Evolutionary conservation across 1,140 invertebrate genomes (phyloP), one percentile per base, ranked within the genome.

Genomic region (Lanistes nyassanus): DNA sequence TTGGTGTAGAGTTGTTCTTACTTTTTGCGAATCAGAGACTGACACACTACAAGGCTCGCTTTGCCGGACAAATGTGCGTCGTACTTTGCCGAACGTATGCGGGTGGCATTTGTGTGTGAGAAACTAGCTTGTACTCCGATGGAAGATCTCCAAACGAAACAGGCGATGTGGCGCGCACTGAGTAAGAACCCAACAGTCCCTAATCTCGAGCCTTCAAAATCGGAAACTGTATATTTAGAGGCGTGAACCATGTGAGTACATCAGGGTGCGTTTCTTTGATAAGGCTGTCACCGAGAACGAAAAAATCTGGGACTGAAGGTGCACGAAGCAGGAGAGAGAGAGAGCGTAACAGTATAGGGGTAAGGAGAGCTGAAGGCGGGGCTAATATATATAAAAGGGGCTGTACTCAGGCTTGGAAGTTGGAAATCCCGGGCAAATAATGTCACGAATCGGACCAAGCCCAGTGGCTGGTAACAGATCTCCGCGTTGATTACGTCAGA

Each of bases 241-340:
- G 39, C n/a, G 26, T n/a, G 36, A 51, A 55, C n/a, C 19, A 53
- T n/a, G 42, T 26, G 31, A 21, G 23, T 5, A 21, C n/a, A 9
- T 23, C 42, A 55, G 42, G 11, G 39, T 19, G 68, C 42, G 31
- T n/a, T n/a, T 23, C 5, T n/a, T 2, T n/a, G 42, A 51, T 29
- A 39, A 39, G 65, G 23, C 23, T 26, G 51, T 21, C 16, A 39
- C 13, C 13, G 19, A 74, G 53, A 62, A 76, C 68, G 71, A 68
- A 58, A 60, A 68, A 47, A 47, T 47, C 42, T 47, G 42, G 42
- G 42, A 47, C 9, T 47, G 42, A 47, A 47, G 9, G 42, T 47
- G 19, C 42, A 16, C 0, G 42, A 16, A 6, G 42, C 42, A 47
- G 2, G 3, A 39, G 66, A 68, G 39, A 0, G 39, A 51, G 39